Evolutionary conservation across 2,797 vertebrate species (phyloP), one percentile per base, ranked within the genome.

Genomic region (Schizopygopsis malacanthus): DNA sequence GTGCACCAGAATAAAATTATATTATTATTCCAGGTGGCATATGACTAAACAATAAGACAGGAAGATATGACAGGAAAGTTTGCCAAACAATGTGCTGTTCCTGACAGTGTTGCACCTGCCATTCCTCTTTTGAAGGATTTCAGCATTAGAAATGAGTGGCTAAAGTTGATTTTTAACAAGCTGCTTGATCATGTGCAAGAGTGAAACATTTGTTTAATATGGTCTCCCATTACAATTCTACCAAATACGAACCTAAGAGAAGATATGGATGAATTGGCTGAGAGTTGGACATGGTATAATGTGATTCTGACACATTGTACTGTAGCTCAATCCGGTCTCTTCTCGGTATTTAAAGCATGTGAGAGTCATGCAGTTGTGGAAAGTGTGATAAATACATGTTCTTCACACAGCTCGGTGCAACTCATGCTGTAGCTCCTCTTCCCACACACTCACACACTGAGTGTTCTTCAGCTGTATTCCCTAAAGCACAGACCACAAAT

Each of bases 311-410:
- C 83, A 85, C 75, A 20, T 70, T 82, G 67, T 56, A 56, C 65
- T 79, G 65, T 45, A 59, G 63, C 25, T 71, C 52, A 71, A 47
- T 79, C 20, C 10, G 1, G n/a, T 61, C 39, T 56, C 52, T 85
- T 33, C 33, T 33, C 33, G 3, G n/a, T 85, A 71, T 79, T 79
- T 79, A 79, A 71, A 85, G 65, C 84, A 13, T 50, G 80, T 83
- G 84, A 79, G 33, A 33, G 63, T 85, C 78, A 86, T 67, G 61
- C 71, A 75, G 87, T 85, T 85, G 75, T 88, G 84, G 80, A 88
- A 41, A 69, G 63, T 77, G 82, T 37, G 67, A 78, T 69, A 78
- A 76, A 82, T 82, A 67, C 54, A 85, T 82, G 83, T 61, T 84
- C 50, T 65, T 81, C 61, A 56, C 56, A 84, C 70, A 6, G 76